Conservation (phyloP, 2,888 invertebrate species). For the Ectemnius continuus region DNA sequence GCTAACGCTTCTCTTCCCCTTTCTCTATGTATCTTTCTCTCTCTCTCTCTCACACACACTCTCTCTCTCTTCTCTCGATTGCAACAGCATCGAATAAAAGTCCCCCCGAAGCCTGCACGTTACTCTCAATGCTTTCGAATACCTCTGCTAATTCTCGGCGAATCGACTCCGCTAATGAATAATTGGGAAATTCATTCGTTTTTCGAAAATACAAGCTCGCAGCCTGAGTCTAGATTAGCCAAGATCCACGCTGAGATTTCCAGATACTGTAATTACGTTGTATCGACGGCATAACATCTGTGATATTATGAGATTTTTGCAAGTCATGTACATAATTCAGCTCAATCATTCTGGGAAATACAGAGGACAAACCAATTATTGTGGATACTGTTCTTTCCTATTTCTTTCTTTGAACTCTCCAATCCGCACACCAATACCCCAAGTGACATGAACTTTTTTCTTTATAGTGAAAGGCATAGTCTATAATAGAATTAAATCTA, state of each 20-base stretch:
- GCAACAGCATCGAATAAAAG: constrained; percentile 40
- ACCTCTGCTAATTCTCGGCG: neutral
- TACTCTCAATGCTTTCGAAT: constrained; percentile 11
- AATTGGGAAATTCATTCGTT: neutral
- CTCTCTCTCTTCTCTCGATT: neutral
- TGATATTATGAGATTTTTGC: neutral
- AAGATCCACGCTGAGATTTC: too few species aligned
- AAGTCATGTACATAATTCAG: neutral
- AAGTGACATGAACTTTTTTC: constrained; percentile 12
- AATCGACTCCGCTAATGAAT: neutral
- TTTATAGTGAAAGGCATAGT: constrained; percentile 64
- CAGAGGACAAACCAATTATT: neutral
- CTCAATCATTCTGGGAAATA: neutral
- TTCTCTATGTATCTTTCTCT: neutral
- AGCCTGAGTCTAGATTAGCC: too few species aligned
- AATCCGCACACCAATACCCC: too few species aligned
- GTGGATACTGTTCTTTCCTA: neutral
- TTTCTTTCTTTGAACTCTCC: too few species aligned
- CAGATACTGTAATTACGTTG: too few species aligned
- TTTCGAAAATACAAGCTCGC: neutral
- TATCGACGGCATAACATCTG: too few species aligned
- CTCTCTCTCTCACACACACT: constrained; percentile 1
- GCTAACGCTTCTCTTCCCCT: constrained; percentile 38
- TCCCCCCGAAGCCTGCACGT: constrained; percentile 30
- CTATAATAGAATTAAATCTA: constrained; percentile 55